Evolutionary conservation across 2,113 vertebrate genomes (phyloP).

Genomic region (Calypte anna): DNA sequence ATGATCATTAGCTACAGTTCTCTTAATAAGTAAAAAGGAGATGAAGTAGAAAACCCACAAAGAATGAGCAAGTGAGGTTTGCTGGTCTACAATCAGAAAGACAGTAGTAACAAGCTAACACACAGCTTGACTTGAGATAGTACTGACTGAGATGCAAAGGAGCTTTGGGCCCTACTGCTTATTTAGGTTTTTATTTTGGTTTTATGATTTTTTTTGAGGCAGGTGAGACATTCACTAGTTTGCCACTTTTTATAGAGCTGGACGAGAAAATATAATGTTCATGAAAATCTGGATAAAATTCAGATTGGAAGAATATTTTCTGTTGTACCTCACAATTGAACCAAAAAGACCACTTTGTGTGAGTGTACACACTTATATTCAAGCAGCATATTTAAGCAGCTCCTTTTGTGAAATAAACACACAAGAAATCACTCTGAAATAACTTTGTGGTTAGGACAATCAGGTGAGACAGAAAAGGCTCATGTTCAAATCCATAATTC

Average conservation of each 20-base stretch:
- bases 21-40: neutral
- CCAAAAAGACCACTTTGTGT: neutral
- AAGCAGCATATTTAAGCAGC: neutral
- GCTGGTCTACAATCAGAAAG: neutral
- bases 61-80: neutral
- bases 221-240: accelerated
- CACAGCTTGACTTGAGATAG: neutral
- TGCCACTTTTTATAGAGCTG: neutral
- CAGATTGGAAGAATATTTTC: neutral
- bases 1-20: neutral
- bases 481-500: neutral
- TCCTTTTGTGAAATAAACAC: neutral
- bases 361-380: neutral
- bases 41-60: neutral
- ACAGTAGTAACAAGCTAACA: neutral
- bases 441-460: neutral
- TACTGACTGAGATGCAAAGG: neutral
- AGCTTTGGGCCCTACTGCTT: neutral
- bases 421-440: neutral
- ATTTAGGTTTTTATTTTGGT: neutral
- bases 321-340: neutral
- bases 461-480: neutral
- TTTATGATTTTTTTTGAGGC: neutral
- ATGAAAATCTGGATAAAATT: neutral
- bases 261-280: neutral